Evolutionary conservation across 1,140 invertebrate species (phyloP).

Genomic region (Metaphire vulgaris): DNA sequence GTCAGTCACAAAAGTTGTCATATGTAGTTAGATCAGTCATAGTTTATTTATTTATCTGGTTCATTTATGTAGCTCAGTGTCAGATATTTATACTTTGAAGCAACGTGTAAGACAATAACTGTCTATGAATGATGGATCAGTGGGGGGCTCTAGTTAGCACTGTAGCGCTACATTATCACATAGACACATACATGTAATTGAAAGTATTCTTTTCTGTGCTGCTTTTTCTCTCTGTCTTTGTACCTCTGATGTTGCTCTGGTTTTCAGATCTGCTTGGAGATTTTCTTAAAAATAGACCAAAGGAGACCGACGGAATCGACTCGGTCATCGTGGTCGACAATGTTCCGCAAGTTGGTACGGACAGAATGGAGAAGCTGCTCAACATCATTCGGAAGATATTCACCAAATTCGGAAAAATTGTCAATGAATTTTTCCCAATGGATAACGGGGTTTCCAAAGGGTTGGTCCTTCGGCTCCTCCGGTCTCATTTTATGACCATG

Average conservation of each 20-base stretch:
- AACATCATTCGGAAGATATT: conserved; percentile 88
- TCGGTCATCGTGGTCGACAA: conserved; percentile 93
- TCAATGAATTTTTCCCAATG: conserved; percentile 82
- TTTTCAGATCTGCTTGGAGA: conserved; percentile 82
- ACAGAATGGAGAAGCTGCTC: conserved; percentile 83
- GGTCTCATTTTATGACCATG: too few species aligned
- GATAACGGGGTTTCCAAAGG: conserved; percentile 82
- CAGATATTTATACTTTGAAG: background rate
- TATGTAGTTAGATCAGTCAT: too few species aligned
- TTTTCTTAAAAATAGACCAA: conserved; percentile 75
- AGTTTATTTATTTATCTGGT: too few species aligned
- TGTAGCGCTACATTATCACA: background rate
- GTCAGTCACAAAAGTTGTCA: too few species aligned
- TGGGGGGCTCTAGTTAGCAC: background rate
- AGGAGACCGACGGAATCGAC: conserved; percentile 90
- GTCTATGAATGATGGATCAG: background rate
- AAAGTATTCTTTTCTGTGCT: background rate
- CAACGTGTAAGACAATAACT: background rate
- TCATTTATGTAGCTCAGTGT: too few species aligned
- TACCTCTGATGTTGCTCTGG: too few species aligned
- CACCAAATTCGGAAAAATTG: conserved; percentile 79
- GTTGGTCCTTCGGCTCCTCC: too few species aligned
- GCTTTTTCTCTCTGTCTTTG: conserved; percentile 19
- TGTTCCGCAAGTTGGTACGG: conserved; percentile 84
- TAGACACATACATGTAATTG: background rate